These are phyloP conservation scores for Danaus plexippus DNA, from an alignment of 1,140 invertebrate species.

Conservation along the genomic window DNA sequence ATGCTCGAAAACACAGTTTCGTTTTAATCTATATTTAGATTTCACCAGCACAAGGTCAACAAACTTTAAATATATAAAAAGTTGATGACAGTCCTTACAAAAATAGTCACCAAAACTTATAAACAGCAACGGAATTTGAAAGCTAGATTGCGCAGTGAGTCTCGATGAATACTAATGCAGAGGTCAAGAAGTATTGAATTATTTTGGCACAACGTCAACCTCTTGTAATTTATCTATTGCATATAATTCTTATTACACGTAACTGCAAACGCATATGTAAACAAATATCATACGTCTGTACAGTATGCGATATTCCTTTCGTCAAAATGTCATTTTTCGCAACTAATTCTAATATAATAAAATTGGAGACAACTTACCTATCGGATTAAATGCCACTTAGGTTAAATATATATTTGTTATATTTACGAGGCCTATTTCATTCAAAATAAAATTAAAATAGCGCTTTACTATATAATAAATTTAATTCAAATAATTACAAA, in stretches of 20 bases:
- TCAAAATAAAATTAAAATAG: slow-evolving; percentile 6
- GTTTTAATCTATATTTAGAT: slow-evolving; percentile 8
- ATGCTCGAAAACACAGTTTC: slow-evolving; percentile 47
- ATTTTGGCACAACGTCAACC: slow-evolving; percentile 28
- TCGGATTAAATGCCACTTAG: slow-evolving; percentile 18
- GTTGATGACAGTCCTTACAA: neutral
- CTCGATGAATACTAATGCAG: slow-evolving; percentile 37
- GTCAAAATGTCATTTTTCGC: slow-evolving; percentile 15
- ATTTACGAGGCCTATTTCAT: slow-evolving; percentile 7
- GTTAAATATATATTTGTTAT: slow-evolving; percentile 5
- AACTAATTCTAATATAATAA: slow-evolving; percentile 17
- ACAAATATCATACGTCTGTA: slow-evolving; percentile 6
- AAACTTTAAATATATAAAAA: slow-evolving; percentile 6
- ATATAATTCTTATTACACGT: slow-evolving; percentile 15
- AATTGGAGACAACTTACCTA: slow-evolving; percentile 41
- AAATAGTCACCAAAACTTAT: neutral
- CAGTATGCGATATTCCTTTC: slow-evolving; percentile 28
- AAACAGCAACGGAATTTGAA: slow-evolving; percentile 6
- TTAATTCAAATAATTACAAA: slow-evolving; percentile 10
- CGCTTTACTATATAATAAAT: no score
- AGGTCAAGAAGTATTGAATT: slow-evolving; percentile 43
- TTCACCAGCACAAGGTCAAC: slow-evolving; percentile 11
- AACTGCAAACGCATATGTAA: neutral
- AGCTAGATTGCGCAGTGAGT: slow-evolving; percentile 42
- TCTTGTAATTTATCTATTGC: slow-evolving; percentile 19